These are phyloP conservation scores for Alentia gelatinosa DNA, from an alignment of 2,888 invertebrate species.

Conservation along the genomic window DNA sequence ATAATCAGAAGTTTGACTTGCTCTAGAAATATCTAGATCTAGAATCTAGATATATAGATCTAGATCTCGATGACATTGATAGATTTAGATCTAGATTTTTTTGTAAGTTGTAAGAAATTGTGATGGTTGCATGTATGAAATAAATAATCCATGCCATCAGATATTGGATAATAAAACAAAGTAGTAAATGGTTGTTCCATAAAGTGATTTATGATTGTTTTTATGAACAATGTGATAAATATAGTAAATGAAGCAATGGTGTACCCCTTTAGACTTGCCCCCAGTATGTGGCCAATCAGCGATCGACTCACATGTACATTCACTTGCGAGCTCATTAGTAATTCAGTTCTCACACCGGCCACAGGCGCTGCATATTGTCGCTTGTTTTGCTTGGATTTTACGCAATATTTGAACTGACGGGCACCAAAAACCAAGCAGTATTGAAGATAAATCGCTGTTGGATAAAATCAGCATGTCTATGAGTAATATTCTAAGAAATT, in stretches of 20 bases:
- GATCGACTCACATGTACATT: background rate
- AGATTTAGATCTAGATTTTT: too few relatives aligned
- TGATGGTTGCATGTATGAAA: too few relatives aligned
- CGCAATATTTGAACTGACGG: conserved; percentile 12
- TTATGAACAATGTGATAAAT: background rate
- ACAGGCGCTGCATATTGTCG: background rate
- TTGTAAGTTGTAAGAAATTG: too few relatives aligned
- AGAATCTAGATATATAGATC: too few relatives aligned
- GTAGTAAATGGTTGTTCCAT: too few relatives aligned
- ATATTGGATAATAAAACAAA: too few relatives aligned
- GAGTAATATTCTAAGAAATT: conserved; percentile 35
- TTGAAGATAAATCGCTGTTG: background rate
- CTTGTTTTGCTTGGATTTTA: conserved; percentile 44
- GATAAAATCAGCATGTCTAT: conserved; percentile 35
- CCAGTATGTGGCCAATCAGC: conserved; percentile 16
- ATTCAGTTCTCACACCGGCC: conserved; percentile 19
- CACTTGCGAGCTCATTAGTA: conserved; percentile 29
- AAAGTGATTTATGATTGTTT: too few relatives aligned
- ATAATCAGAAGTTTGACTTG: too few relatives aligned
- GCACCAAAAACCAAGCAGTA: conserved; percentile 17
- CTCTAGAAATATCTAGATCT: too few relatives aligned
- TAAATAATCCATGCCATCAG: too few relatives aligned
- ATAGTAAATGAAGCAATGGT: conserved; percentile 37
- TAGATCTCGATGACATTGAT: too few relatives aligned
- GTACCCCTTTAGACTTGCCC: background rate